Base-by-base conservation (phyloP, 2,888 invertebrate species). In the Phoronis australis region DNA sequence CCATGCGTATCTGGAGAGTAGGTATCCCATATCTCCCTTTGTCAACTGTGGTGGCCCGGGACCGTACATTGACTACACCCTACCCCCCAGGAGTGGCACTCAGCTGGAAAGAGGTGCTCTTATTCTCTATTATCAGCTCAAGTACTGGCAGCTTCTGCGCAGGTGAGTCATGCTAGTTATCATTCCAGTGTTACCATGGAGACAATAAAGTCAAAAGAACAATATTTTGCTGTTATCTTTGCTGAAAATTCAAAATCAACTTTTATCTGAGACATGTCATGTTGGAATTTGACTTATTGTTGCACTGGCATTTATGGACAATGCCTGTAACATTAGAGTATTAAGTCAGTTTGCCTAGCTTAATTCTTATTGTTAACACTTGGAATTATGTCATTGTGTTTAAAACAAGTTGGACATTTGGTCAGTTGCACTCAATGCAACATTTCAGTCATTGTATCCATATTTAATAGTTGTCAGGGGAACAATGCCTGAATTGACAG, bases 1-100 rank as follows among this genome's bases (percentile, higher is more conserved):
- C 31, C 78, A 79, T 55, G 83, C 80, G 0, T 83, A 83, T 63
- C 73, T 82, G 47, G 70, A 75, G 42, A 58, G 77, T 25, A 74
- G 83, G 22, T 59, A 74, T 12, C 83, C 83, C 0, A 61, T 81
- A 12, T 64, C 80, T 40, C 83, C 83, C 0, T 78, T 77, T 47
- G 73, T 78, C 42, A 80, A 80, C 44, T 82, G 82, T 78, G 67
- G 75, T 3, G 81, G 71, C 42, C 63, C 71, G 23, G 62, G 57
- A 2, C 69, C 69, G 1, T 70, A 68, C 47, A 57, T 63, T 41
- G 43, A 58, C 25, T 62, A 68, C 42, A 50, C 59, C n/a, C 69
- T 68, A 65, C 63, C 66, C 15, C 59, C 68, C 3, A 43, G 65
- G 51, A 35, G 51, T 0, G 73, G 72, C 1, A 57, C 66, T 5